Evolutionary conservation across 2,888 invertebrate species (phyloP).

Genomic region (Dynastes grantii): DNA sequence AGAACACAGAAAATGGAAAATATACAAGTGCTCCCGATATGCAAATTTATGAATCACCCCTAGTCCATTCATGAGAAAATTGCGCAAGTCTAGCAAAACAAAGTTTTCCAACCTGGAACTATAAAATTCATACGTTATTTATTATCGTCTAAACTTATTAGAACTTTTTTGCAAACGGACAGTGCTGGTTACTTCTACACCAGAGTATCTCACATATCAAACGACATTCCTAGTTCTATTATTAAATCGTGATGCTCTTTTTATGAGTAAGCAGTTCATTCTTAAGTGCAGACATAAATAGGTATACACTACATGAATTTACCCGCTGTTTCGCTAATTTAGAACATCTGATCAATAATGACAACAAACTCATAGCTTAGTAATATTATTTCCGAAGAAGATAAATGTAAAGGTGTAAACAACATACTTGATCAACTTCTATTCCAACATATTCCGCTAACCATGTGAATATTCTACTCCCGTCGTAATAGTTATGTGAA

Average conservation of each 20-base stretch:
- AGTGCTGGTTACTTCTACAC: neutral
- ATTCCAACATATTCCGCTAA: slow-evolving; percentile 80
- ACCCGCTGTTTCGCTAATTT: slow-evolving; percentile 8
- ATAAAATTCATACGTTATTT: slow-evolving; percentile 29
- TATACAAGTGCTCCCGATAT: too few relatives aligned
- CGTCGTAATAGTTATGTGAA: slow-evolving; percentile 74
- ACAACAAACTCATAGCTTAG: neutral
- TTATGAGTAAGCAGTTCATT: neutral
- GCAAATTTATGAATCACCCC: slow-evolving; percentile 20
- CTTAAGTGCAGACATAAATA: neutral
- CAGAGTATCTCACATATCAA: neutral
- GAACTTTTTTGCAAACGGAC: slow-evolving; percentile 1
- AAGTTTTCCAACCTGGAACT: slow-evolving; percentile 42
- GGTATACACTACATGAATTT: neutral
- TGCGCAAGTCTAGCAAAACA: slow-evolving; percentile 40
- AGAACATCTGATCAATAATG: slow-evolving; percentile 29
- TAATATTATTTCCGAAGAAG: slow-evolving; percentile 71
- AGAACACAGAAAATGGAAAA: too few relatives aligned
- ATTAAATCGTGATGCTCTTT: slow-evolving; percentile 33
- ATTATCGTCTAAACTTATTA: neutral
- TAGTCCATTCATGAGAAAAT: slow-evolving; percentile 36
- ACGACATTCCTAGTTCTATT: slow-evolving; percentile 32
- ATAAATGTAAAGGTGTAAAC: neutral
- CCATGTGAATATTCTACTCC: slow-evolving; percentile 81
- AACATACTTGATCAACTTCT: slow-evolving; percentile 83